Evolutionary conservation across 2,797 vertebrate species (phyloP).

Genomic region (Aplochiton taeniatus): DNA sequence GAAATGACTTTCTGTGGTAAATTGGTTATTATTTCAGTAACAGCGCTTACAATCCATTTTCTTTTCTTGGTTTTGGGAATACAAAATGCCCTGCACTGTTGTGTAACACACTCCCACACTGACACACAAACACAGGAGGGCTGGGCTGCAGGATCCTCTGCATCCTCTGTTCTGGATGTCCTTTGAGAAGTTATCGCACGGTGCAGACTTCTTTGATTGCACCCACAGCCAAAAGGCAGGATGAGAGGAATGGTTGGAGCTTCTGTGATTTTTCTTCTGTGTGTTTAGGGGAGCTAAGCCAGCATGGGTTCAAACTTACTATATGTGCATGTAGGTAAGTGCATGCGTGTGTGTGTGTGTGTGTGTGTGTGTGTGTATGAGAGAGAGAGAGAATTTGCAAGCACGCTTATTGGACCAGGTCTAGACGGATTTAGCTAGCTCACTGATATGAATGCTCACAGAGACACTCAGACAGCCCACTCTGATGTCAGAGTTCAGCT

Average conservation of each 20-base stretch:
- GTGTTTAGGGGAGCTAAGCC: not conserved
- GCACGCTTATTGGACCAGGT: not conserved
- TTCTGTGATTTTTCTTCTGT: not conserved
- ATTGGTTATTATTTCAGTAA: too few relatives aligned
- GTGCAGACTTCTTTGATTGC: conserved; percentile 27
- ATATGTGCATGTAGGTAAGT: not conserved
- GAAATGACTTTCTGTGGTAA: too few relatives aligned
- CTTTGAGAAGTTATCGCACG: conserved; percentile 14
- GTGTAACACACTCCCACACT: too few relatives aligned
- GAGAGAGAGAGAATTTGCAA: not conserved
- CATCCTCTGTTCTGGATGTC: not conserved
- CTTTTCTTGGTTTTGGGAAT: too few relatives aligned
- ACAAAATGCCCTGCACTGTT: too few relatives aligned
- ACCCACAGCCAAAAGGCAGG: conserved; percentile 2
- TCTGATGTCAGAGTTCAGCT: conserved; percentile 1
- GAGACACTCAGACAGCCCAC: not conserved
- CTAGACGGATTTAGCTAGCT: conserved; percentile 6
- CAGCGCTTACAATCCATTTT: too few relatives aligned
- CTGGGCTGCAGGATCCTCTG: too few relatives aligned
- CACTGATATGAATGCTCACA: not conserved
- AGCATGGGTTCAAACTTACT: not conserved
- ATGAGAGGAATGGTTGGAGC: not conserved
- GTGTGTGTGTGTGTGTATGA: conserved; percentile 12
- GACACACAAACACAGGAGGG: too few relatives aligned
- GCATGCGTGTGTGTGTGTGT: conserved; percentile 6